Conservation (phyloP, 2,113 vertebrate species). For the Embiotoca jacksoni region DNA sequence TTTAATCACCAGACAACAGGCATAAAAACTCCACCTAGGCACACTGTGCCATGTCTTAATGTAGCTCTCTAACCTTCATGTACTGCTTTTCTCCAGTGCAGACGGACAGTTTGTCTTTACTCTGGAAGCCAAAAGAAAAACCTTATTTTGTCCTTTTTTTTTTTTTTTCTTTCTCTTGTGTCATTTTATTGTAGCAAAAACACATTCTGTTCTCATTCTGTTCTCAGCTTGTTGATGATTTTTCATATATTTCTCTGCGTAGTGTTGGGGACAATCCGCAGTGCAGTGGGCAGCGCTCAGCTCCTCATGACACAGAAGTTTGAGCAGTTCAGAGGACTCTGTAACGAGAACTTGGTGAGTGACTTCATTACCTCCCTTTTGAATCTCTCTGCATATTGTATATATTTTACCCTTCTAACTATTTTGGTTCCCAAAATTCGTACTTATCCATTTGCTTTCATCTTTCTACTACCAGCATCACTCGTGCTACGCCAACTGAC, state of each 20-base stretch:
- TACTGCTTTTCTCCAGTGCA: not conserved
- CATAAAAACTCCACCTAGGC: not conserved
- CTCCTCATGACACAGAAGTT: constrained; percentile 99
- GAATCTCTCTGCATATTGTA: not conserved
- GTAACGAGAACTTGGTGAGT: constrained; percentile 91
- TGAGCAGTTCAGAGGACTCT: constrained; percentile 98
- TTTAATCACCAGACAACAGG: constrained; percentile 17
- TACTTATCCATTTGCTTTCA: too few relatives aligned
- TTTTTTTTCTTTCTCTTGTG: not conserved
- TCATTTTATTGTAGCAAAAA: not conserved
- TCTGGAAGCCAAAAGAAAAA: not conserved
- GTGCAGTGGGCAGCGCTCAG: constrained; percentile 96
- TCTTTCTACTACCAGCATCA: too few relatives aligned
- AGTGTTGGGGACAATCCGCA: constrained; percentile 97
- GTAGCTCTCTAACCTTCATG: not conserved
- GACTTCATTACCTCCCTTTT: constrained; percentile 6
- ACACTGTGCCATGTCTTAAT: not conserved
- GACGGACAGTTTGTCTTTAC: not conserved
- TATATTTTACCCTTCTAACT: too few relatives aligned
- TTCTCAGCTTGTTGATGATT: not conserved
- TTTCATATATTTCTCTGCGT: constrained; percentile 6
- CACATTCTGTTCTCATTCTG: not conserved
- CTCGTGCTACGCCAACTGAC: not conserved
- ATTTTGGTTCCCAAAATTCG: too few relatives aligned
- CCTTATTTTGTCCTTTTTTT: not conserved